A percentile compares a stretch with the other conserved stretches of the same genome.
These are phyloP conservation scores for Agelaius tricolor DNA, from an alignment of 2,113 vertebrate genomes.

Conservation along the genomic window DNA sequence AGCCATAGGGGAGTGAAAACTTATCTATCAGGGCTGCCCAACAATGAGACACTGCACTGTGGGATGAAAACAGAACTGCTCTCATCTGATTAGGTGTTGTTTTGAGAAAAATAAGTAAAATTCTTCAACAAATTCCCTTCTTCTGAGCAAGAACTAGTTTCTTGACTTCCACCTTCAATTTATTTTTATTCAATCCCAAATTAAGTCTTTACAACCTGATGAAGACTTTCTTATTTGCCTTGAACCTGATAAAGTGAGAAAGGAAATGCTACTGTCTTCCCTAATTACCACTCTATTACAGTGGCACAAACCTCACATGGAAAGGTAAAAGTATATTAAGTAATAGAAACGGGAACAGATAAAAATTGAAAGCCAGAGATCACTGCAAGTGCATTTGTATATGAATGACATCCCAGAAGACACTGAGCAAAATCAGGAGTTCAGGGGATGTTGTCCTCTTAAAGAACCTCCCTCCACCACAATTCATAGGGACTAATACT, in stretches of 20 bases:
- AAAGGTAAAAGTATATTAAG: not conserved
- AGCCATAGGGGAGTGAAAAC: not conserved
- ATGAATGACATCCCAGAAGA: not conserved
- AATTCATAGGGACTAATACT: not conserved
- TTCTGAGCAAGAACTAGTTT: not conserved
- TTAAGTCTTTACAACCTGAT: not conserved
- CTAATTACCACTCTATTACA: not conserved
- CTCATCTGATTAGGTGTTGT: not conserved
- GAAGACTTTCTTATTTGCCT: not conserved
- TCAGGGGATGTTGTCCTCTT: not conserved
- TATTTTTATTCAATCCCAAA: not conserved
- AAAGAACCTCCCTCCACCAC: not conserved
- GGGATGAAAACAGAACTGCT: not conserved
- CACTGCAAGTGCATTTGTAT: not conserved
- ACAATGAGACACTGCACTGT: not conserved
- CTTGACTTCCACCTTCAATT: not conserved
- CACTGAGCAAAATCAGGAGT: not conserved
- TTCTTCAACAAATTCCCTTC: not conserved
- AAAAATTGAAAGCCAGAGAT: not conserved
- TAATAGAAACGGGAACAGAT: not conserved
- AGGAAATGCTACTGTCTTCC: not conserved
- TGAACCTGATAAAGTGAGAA: not conserved
- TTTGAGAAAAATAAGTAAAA: not conserved
- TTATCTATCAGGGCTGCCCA: not conserved
- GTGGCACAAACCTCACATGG: not conserved